phyloP scores from a whole-genome alignment of 2,113 vertebrate genomes.

The Nyctereutes procyonoides region DNA sequence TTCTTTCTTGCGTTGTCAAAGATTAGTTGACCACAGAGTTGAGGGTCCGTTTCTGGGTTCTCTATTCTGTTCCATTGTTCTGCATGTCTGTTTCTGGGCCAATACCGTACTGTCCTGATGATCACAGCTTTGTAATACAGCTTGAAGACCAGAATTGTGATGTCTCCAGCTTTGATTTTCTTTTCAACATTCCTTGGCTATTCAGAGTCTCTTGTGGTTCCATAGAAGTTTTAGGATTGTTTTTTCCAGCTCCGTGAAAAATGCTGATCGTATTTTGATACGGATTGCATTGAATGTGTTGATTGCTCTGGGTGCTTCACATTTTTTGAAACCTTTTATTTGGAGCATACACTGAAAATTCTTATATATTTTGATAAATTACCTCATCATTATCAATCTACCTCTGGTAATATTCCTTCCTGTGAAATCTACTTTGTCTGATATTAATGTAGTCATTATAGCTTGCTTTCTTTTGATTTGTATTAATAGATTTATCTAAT shows the following conservation, averaged over 20 bases:
- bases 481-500: background rate
- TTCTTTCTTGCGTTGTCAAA: too few species aligned
- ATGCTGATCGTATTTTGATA: background rate
- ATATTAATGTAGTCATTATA: background rate
- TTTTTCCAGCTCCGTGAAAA: background rate
- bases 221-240: background rate
- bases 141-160: too few species aligned
- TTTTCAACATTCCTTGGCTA: background rate
- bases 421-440: background rate
- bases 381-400: background rate
- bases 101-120: too few species aligned
- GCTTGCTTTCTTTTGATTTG: background rate
- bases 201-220: background rate
- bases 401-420: background rate
- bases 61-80: too few species aligned
- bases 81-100: too few species aligned
- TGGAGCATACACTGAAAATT: conserved; percentile 13
- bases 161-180: background rate
- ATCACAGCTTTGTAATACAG: too few species aligned
- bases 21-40: too few species aligned
- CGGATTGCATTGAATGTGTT: background rate
- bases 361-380: background rate
- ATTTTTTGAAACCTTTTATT: conserved; percentile 31
- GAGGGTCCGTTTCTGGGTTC: too few species aligned
- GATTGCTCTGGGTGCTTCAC: background rate